Conservation (phyloP, 2,888 invertebrate species). For the Leptopilina syphax region DNA sequence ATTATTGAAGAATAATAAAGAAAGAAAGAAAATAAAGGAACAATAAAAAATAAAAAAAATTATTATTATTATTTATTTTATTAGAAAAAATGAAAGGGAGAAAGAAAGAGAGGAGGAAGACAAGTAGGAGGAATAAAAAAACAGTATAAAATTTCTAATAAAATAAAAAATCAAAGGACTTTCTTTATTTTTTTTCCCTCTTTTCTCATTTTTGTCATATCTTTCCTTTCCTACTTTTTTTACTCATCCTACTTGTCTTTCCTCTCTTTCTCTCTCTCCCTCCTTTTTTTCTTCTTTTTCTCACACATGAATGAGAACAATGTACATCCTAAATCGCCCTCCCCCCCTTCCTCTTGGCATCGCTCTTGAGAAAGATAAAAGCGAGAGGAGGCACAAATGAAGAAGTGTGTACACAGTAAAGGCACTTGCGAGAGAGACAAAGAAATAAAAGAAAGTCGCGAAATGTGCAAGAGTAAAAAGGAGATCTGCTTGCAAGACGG, state of each 20-base stretch:
- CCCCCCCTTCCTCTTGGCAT: neutral
- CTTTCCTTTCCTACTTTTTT: slow-evolving; percentile 50
- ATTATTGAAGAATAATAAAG: too few relatives aligned
- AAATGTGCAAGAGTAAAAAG: slow-evolving; percentile 26
- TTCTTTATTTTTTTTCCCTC: neutral
- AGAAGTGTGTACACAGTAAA: slow-evolving; percentile 35
- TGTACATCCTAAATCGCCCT: neutral
- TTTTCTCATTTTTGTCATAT: slow-evolving; percentile 23
- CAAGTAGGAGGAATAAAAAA: too few relatives aligned
- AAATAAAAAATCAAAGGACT: too few relatives aligned
- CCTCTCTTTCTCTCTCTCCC: slow-evolving; percentile 40
- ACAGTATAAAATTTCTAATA: too few relatives aligned
- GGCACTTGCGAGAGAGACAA: slow-evolving; percentile 30
- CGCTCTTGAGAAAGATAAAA: neutral
- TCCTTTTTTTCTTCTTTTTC: slow-evolving; percentile 28
- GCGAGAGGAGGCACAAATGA: slow-evolving; percentile 32
- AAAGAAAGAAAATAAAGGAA: too few relatives aligned
- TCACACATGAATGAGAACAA: slow-evolving; percentile 9
- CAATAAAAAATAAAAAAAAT: too few relatives aligned
- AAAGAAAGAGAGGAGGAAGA: too few relatives aligned
- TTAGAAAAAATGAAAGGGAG: too few relatives aligned
- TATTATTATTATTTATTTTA: too few relatives aligned
- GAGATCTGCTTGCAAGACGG: slow-evolving; percentile 20
- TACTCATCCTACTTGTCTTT: slow-evolving; percentile 31
- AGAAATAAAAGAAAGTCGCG: slow-evolving; percentile 26